These are phyloP conservation scores for Enteromius treurensis DNA, from an alignment of 2,797 vertebrate genomes.

Conservation along the genomic window DNA sequence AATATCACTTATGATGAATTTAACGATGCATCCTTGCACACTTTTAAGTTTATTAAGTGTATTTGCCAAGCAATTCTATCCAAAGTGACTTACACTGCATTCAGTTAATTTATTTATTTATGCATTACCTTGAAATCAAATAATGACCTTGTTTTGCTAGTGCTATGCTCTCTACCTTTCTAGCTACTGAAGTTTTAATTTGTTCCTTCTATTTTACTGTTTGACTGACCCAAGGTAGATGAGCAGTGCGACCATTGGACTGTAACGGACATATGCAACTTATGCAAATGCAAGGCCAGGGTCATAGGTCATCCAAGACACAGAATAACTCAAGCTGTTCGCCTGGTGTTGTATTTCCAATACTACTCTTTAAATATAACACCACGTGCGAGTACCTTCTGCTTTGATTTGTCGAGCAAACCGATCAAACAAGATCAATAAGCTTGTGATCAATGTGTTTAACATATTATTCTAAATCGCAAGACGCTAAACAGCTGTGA, in stretches of 20 bases:
- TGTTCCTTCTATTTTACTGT: background rate
- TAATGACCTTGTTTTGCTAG: background rate
- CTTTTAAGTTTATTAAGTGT: background rate
- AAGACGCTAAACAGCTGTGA: slow-evolving; percentile 48
- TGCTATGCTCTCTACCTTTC: background rate
- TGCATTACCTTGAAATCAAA: background rate
- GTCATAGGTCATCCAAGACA: slow-evolving; percentile 36
- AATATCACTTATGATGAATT: background rate
- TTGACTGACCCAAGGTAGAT: background rate
- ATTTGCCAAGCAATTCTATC: background rate
- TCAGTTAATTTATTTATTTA: background rate
- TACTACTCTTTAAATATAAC: slow-evolving; percentile 21
- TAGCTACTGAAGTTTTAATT: background rate
- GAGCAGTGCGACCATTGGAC: background rate
- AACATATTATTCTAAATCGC: slow-evolving; percentile 23
- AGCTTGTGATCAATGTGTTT: slow-evolving; percentile 49
- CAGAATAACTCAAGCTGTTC: slow-evolving; percentile 12
- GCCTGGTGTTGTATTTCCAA: slow-evolving; percentile 24
- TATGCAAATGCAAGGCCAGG: slow-evolving; percentile 41
- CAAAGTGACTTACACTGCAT: background rate
- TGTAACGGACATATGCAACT: slow-evolving; percentile 23
- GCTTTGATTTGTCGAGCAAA: slow-evolving; percentile 6
- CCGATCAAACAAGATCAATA: slow-evolving; percentile 55
- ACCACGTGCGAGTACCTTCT: slow-evolving; percentile 21
- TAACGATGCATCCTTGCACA: background rate